Base-by-base conservation (phyloP, 2,797 vertebrate species). In the Limnodromus scolopaceus region DNA sequence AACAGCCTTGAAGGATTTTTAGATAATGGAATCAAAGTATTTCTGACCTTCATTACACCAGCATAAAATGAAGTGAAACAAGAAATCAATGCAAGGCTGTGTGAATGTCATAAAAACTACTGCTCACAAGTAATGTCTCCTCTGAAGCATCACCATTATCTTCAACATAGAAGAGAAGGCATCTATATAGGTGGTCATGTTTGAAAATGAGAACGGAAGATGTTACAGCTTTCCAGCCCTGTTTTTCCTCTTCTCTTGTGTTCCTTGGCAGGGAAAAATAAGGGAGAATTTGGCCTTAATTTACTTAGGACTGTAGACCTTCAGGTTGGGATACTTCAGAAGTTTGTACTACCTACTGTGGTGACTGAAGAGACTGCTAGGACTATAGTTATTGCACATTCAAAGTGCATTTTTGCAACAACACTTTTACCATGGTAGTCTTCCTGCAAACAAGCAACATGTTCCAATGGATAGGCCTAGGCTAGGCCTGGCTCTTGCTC, bases 1-100 rank as follows among this genome's bases (percentile, higher is more conserved):
- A 86, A 93, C 41, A 85, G 66, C 78, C 91, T 71, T 85, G 91
- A 94, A 97, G 84, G 89, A 75, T 79, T 91, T 96, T 92, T 93
- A 93, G 92, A 60, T 95, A 95, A 95, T 87, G 66, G 77, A 89
- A 89, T 36, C 61, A 32, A 39, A 89, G 48, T 82, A 92, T 91
- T 97, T 95, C 92, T 95, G 94, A 90, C 85, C 80, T 94, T 83
- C 63, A 45, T 80, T 87, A 89, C 36, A 93, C 22, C 71, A 71
- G 71, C 83, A 92, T 46, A 95, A 94, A 91, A 88, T 30, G 30
- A 93, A 84, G 85, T 23, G 58, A 94, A 95, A 95, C 39, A 86
- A 88, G 86, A 93, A 95, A 96, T 94, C 86, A 85, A 91, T 87
- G 86, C 91, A 95, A 83, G 86, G 60, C 72, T 92, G 53, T 36